These are phyloP conservation scores for Serranus cabrilla DNA, from an alignment of 2,797 vertebrate genomes.

Conservation along the genomic window DNA sequence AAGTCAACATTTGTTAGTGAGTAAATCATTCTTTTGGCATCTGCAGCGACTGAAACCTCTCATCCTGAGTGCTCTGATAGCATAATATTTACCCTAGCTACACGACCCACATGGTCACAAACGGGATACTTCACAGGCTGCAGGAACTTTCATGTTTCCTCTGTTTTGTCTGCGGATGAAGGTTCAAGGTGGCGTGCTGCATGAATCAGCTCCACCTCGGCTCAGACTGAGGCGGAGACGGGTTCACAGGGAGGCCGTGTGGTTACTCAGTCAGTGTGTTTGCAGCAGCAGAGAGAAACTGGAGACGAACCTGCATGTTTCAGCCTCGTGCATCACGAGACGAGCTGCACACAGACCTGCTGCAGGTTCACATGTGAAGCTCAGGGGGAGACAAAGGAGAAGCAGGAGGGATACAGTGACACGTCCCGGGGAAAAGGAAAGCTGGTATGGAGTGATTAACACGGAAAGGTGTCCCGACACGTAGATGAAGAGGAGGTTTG, in stretches of 20 bases:
- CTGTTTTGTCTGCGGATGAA: constrained; percentile 61
- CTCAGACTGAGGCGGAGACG: constrained; percentile 19
- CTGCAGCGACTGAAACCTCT: not conserved
- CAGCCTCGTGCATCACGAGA: constrained; percentile 7
- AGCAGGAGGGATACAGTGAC: constrained; percentile 45
- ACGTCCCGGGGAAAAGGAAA: constrained; percentile 21
- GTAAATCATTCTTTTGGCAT: constrained; percentile 22
- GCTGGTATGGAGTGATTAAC: constrained; percentile 49
- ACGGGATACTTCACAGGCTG: not conserved
- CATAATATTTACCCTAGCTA: constrained; percentile 25
- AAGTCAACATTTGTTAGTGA: constrained; percentile 17
- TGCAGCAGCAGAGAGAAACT: constrained; percentile 40
- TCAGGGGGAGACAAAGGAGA: constrained; percentile 37
- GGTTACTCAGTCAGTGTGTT: constrained; percentile 17
- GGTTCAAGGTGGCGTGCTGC: constrained; percentile 52
- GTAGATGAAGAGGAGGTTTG: constrained; percentile 41
- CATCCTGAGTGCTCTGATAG: constrained; percentile 16
- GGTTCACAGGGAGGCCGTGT: constrained; percentile 49
- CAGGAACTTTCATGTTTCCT: constrained; percentile 10
- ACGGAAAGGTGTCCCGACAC: constrained; percentile 62
- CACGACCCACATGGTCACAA: constrained; percentile 18
- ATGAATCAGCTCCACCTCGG: constrained; percentile 24
- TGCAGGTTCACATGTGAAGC: constrained; percentile 25
- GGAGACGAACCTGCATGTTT: constrained; percentile 31
- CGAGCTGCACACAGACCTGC: constrained; percentile 21